These are phyloP conservation scores for Cacoxenus indagator DNA, from an alignment of 2,888 invertebrate species.

Conservation along the genomic window DNA sequence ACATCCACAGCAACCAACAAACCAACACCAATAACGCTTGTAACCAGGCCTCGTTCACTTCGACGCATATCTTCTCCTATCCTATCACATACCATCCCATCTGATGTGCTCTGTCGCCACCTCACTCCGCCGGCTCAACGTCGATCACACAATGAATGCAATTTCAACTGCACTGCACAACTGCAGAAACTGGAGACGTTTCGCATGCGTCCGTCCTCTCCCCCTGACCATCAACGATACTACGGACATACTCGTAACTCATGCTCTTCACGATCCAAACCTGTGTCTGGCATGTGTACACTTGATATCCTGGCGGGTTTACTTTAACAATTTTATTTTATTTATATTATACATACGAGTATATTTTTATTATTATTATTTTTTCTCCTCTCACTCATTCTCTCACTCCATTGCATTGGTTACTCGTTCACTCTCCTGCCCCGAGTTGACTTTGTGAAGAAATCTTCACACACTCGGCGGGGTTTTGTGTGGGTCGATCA, in stretches of 20 bases:
- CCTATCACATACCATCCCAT: not conserved
- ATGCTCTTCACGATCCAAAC: slow-evolving; percentile 40
- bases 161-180: slow-evolving; percentile 48
- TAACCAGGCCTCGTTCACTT: not conserved
- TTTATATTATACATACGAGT: slow-evolving; percentile 13
- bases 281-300: slow-evolving; percentile 50
- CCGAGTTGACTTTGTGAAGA: slow-evolving; percentile 51
- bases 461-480: slow-evolving; percentile 49
- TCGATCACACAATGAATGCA: slow-evolving; percentile 46
- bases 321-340: slow-evolving; percentile 43
- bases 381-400: slow-evolving; percentile 37
- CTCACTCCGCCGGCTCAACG: slow-evolving; percentile 10
- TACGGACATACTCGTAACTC: slow-evolving; percentile 37
- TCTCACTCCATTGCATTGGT: not conserved
- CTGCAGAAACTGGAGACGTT: slow-evolving; percentile 62
- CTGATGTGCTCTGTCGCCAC: not conserved
- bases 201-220: slow-evolving; percentile 38
- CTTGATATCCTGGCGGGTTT: slow-evolving; percentile 64
- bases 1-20: not conserved
- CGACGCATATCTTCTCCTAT: not conserved
- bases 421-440: slow-evolving; percentile 18
- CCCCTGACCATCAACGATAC: slow-evolving; percentile 19
- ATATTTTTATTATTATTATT: slow-evolving; percentile 42
- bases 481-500: slow-evolving; percentile 39
- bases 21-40: not conserved